phyloP scores from a whole-genome alignment of 2,888 invertebrate genomes.

The Choristoneura rosaceana region DNA sequence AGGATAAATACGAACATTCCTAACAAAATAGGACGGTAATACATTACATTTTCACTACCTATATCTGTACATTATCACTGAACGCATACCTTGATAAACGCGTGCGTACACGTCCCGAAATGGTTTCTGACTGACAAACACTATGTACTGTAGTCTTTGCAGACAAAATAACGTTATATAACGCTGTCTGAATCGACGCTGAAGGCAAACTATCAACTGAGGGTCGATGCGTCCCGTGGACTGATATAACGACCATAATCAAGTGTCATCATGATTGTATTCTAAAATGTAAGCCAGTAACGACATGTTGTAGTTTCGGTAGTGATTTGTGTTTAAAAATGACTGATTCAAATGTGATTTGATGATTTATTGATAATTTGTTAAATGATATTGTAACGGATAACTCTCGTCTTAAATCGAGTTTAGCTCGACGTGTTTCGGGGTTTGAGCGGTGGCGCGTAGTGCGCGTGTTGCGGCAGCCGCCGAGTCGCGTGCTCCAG shows the following conservation, averaged over 20 bases:
- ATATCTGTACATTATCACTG: not conserved
- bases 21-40: too few relatives aligned
- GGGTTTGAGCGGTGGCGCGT: too few relatives aligned
- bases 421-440: too few relatives aligned
- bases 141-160: too few relatives aligned
- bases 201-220: not conserved
- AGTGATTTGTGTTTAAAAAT: not conserved
- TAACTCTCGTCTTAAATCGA: too few relatives aligned
- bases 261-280: not conserved
- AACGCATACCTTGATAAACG: not conserved
- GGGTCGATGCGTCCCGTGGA: not conserved
- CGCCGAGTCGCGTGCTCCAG: too few relatives aligned
- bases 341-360: not conserved
- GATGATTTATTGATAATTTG: too few relatives aligned
- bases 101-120: not conserved
- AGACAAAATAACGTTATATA: not conserved
- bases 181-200: not conserved
- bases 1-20: too few relatives aligned
- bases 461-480: too few relatives aligned
- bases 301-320: not conserved
- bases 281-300: not conserved
- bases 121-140: conserved; percentile 1
- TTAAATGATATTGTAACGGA: too few relatives aligned
- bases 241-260: not conserved
- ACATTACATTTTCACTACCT: too few relatives aligned